A percentile compares a stretch with the other conserved stretches of the same genome.
Evolutionary conservation across 2,797 vertebrate species (phyloP).

Genomic region (Trachops cirrhosus): DNA sequence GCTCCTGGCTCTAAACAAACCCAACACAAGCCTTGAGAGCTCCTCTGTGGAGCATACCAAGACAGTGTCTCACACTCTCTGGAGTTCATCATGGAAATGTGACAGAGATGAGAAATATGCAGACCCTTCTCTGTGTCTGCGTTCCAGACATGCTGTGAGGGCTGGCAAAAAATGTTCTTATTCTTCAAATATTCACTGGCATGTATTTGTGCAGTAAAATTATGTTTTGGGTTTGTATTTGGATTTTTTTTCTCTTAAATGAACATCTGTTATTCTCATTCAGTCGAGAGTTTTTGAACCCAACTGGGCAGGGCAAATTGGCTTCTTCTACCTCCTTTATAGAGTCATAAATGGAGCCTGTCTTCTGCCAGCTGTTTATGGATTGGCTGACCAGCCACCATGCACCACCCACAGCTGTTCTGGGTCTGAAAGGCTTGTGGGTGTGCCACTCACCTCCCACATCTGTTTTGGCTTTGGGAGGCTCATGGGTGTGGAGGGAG

Average conservation of each 20-base stretch:
- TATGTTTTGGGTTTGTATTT: conserved; percentile 46
- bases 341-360: conserved; percentile 5
- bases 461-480: conserved; percentile 32
- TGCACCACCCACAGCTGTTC: conserved; percentile 28
- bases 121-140: not conserved
- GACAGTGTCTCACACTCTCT: conserved; percentile 59
- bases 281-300: conserved; percentile 24
- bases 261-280: conserved; percentile 68
- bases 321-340: not conserved
- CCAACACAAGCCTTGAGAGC: not conserved
- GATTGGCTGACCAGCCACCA: conserved; percentile 41
- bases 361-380: not conserved
- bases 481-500: not conserved
- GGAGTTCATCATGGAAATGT: conserved; percentile 42
- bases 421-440: not conserved
- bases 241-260: not conserved
- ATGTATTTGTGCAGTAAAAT: conserved; percentile 48
- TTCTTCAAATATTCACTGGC: conserved; percentile 52
- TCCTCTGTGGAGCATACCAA: conserved; percentile 52
- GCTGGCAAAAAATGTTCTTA: conserved; percentile 40
- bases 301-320: conserved; percentile 55
- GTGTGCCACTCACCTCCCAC: conserved; percentile 11
- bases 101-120: conserved; percentile 53
- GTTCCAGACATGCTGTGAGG: conserved; percentile 27
- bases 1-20: conserved; percentile 1